Conservation (phyloP, 2,888 invertebrate species). For the Choreutis nemorana region DNA sequence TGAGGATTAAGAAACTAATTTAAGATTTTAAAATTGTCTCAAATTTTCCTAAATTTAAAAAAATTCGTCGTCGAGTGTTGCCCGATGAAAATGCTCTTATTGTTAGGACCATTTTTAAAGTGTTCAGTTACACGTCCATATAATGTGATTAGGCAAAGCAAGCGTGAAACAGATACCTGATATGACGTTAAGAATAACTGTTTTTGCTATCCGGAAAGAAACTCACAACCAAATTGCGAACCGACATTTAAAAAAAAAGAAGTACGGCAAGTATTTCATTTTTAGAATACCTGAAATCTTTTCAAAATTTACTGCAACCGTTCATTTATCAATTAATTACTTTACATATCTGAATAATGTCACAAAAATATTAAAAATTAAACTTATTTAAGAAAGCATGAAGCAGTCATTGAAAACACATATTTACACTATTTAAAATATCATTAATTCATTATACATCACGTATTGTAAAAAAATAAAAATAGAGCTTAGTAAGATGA, state of each 20-base stretch:
- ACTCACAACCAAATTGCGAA: conserved; percentile 2
- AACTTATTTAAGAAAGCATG: conserved; percentile 40
- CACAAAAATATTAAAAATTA: conserved; percentile 25
- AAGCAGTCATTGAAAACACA: conserved; percentile 44
- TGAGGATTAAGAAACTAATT: conserved; percentile 51
- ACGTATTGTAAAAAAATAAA: conserved; percentile 51
- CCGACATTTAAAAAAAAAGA: too few relatives aligned
- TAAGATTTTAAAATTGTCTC: conserved; percentile 26
- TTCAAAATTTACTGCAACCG: too few relatives aligned
- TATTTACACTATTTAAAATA: conserved; percentile 58
- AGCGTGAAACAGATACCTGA: conserved; percentile 54
- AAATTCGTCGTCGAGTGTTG: conserved; percentile 29
- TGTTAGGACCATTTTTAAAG: conserved; percentile 52
- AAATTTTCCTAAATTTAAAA: conserved; percentile 24
- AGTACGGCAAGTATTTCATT: too few relatives aligned
- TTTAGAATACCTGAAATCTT: too few relatives aligned
- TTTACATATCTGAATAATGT: conserved; percentile 13
- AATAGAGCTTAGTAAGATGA: conserved; percentile 65
- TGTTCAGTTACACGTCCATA: conserved; percentile 62
- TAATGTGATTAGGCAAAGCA: conserved; percentile 57
- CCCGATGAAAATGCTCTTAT: conserved; percentile 28
- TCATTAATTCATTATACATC: conserved; percentile 56
- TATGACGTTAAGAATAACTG: conserved; percentile 24
- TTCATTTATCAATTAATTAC: not conserved
- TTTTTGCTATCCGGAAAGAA: conserved; percentile 2